Percentiles rank a stretch among this genome's conserved stretches.
Conservation (phyloP, 2,888 invertebrate genomes). For the Xestia rhomboidea region DNA sequence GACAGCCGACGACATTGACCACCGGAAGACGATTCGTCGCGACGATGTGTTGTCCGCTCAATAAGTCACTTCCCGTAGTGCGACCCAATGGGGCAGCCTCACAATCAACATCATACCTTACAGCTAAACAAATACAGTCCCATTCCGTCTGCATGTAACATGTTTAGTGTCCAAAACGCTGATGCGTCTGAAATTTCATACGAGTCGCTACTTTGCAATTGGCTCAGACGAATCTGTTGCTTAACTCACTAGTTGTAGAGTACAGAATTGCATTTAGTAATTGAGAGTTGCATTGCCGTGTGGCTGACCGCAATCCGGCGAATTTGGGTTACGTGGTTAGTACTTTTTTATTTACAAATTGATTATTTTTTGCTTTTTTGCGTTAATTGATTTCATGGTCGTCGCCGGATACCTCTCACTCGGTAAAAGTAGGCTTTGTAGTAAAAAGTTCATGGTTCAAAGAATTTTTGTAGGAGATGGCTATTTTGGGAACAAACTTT, state of each 20-base stretch:
- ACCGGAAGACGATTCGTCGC: conserved; percentile 83
- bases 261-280: conserved; percentile 45
- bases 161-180: conserved; percentile 56
- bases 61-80: conserved; percentile 80
- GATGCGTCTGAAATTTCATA: conserved; percentile 65
- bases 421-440: conserved; percentile 56
- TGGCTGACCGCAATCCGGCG: conserved; percentile 60
- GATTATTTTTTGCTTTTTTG: conserved; percentile 54
- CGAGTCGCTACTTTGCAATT: conserved; percentile 27
- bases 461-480: conserved; percentile 24
- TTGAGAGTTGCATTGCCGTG: conserved; percentile 49
- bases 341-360: conserved; percentile 54
- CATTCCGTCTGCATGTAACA: neutral
- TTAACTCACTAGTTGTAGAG: conserved; percentile 36
- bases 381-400: conserved; percentile 67
- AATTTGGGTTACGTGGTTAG: conserved; percentile 62
- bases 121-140: conserved; percentile 16
- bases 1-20: conserved; percentile 78
- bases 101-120: conserved; percentile 60
- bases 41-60: conserved; percentile 79
- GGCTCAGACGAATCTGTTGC: conserved; percentile 45
- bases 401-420: conserved; percentile 61
- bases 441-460: conserved; percentile 64
- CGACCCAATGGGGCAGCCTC: conserved; percentile 35
- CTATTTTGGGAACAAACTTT: conserved; percentile 30